These are phyloP conservation scores for Enteromius fasciolatus DNA, from an alignment of 2,797 vertebrate species.

Conservation along the genomic window DNA sequence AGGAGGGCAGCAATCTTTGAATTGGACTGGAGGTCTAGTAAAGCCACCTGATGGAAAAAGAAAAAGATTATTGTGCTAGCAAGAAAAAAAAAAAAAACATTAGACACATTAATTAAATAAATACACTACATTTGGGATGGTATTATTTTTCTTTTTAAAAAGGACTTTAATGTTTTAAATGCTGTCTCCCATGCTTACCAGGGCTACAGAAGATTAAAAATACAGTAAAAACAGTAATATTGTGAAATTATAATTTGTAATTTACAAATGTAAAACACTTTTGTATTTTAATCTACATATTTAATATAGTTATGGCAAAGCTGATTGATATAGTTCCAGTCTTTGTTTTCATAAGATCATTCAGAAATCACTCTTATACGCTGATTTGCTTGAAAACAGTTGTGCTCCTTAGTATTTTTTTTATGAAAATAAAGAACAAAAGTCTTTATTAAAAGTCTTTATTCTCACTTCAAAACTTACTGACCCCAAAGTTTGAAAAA, in stretches of 20 bases:
- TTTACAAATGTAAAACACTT: background rate
- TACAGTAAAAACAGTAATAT: background rate
- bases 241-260: background rate
- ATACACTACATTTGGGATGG: background rate
- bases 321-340: background rate
- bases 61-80: background rate
- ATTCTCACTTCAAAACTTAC: background rate
- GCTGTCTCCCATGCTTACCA: background rate
- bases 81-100: background rate
- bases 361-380: background rate
- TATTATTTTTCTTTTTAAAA: background rate
- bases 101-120: background rate
- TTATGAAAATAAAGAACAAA: background rate
- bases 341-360: background rate
- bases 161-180: background rate
- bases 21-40: constrained; percentile 92
- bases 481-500: background rate
- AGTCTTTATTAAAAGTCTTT: background rate
- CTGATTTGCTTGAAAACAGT: background rate
- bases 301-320: background rate
- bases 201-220: background rate
- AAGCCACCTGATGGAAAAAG: constrained; percentile 79
- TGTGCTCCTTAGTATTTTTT: background rate
- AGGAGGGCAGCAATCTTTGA: constrained; percentile 92
- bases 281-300: background rate